Conservation (phyloP, 2,113 vertebrate species). For the Malurus elegans region DNA sequence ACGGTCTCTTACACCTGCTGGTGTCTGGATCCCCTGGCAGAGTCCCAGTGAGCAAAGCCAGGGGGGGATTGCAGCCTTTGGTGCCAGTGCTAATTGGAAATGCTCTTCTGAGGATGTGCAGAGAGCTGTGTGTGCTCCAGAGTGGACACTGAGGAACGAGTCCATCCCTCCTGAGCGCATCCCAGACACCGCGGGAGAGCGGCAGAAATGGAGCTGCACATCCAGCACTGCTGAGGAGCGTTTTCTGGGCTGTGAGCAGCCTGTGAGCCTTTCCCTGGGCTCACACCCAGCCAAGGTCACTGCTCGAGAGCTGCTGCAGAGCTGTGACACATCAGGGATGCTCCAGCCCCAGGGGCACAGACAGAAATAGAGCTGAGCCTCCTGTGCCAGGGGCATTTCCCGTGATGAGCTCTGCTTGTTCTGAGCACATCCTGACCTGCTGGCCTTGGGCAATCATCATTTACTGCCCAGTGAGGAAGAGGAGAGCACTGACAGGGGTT, state of each 20-base stretch:
- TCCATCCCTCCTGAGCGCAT: not conserved
- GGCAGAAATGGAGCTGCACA: fast-evolving
- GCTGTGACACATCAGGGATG: not conserved
- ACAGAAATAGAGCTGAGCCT: not conserved
- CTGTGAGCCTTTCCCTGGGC: not conserved
- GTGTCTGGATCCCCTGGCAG: no score
- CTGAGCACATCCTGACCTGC: not conserved
- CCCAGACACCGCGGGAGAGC: fast-evolving
- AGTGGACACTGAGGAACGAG: fast-evolving
- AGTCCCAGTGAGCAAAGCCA: no score
- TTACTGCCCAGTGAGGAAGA: not conserved
- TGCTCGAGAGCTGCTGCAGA: not conserved
- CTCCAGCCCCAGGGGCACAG: fast-evolving
- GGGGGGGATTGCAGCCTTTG: no score
- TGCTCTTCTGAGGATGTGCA: fast-evolving
- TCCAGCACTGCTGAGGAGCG: fast-evolving
- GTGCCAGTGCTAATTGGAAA: not conserved
- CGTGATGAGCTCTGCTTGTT: not conserved
- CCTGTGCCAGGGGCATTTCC: fast-evolving
- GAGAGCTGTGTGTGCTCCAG: not conserved
- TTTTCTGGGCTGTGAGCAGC: not conserved
- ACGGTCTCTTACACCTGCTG: no score
- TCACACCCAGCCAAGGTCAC: not conserved
- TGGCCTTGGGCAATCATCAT: fast-evolving
- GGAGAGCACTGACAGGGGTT: not conserved